Base-by-base conservation (phyloP, 2,888 invertebrate genomes). In the Strigamia transsilvanica region DNA sequence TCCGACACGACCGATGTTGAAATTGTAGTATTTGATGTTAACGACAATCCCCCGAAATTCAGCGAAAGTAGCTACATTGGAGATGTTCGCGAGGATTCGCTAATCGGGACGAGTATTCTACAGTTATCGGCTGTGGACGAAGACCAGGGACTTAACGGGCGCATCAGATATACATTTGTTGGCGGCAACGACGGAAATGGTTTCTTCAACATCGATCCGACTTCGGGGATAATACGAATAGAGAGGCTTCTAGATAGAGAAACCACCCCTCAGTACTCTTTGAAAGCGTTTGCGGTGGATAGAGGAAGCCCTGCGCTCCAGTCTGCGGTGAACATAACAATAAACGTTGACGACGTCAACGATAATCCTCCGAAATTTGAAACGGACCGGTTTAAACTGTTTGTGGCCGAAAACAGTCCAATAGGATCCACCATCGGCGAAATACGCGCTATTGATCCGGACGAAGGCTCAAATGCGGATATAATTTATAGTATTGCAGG, bases 1-100 rank as follows among this genome's bases (percentile, higher is more conserved):
- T 94, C 95, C 0, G 98, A 98, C 86, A 97, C 96, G 0, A 98
- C 98, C 0, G 97, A 97, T 86, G 94, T 99, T 0, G 97, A 98
- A 88, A 96, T 99, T 85, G 93, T 95, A 0, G 93, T 99, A 0
- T 94, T 94, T 0, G 99, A 99, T 87, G 96, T 98, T 0, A 99
- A 99, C 87, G 99, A 99, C 87, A 97, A 98, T 87, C 92, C 94
- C 6, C 98, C 98, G 0, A 90, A 91, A 0, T 98, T 98, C 88
- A 93, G 85, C 51, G 84, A 85, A 0, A 79, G 23, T 18, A 79
- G 82, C 9, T 84, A 85, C 41, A 23, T 38, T 13, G 93, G 85
- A 93, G 93, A 83, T 5, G 93, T 97, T 27, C 91, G 93, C 83
- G 97, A 97, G 88, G 97, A 97, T 87, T 96, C 95, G 18, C 89